Evolutionary conservation across 1,140 invertebrate genomes (phyloP).

Genomic region (Capitella teleta): DNA sequence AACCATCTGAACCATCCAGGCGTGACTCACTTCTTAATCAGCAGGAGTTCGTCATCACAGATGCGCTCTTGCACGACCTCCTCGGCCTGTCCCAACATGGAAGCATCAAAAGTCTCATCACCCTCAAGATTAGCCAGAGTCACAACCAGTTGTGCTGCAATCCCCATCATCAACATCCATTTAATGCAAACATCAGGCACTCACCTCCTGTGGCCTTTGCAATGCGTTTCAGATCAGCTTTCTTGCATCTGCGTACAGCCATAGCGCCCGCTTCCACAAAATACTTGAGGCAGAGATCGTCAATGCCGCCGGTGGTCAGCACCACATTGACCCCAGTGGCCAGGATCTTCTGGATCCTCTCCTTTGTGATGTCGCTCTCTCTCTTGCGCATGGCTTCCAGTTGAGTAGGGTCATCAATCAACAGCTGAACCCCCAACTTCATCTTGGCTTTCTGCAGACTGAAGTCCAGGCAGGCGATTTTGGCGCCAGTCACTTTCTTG

Average conservation of each 20-base stretch:
- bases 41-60: slow-evolving; percentile 94
- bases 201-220: slow-evolving; percentile 91
- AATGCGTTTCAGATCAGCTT: slow-evolving; percentile 84
- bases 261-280: slow-evolving; percentile 95
- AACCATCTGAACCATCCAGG: too few species aligned
- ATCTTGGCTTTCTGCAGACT: slow-evolving; percentile 91
- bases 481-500: slow-evolving; percentile 65
- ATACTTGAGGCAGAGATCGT: slow-evolving; percentile 97
- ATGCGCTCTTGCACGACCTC: slow-evolving; percentile 92
- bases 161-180: neutral
- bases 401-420: slow-evolving; percentile 89
- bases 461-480: slow-evolving; percentile 97
- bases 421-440: slow-evolving; percentile 95
- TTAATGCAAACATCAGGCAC: slow-evolving; percentile 5
- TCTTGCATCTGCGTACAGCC: slow-evolving; percentile 92
- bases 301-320: slow-evolving; percentile 89
- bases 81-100: slow-evolving; percentile 85
- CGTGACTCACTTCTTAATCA: slow-evolving; percentile 74
- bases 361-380: slow-evolving; percentile 95
- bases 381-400: slow-evolving; percentile 86
- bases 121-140: slow-evolving; percentile 96
- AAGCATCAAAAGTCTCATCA: slow-evolving; percentile 89
- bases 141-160: slow-evolving; percentile 69
- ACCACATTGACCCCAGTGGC: slow-evolving; percentile 90
- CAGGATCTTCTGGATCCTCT: slow-evolving; percentile 91